Evolutionary conservation across 2,888 invertebrate species (phyloP), one percentile per base, ranked within the genome.

Genomic region (Diaphora mendica): DNA sequence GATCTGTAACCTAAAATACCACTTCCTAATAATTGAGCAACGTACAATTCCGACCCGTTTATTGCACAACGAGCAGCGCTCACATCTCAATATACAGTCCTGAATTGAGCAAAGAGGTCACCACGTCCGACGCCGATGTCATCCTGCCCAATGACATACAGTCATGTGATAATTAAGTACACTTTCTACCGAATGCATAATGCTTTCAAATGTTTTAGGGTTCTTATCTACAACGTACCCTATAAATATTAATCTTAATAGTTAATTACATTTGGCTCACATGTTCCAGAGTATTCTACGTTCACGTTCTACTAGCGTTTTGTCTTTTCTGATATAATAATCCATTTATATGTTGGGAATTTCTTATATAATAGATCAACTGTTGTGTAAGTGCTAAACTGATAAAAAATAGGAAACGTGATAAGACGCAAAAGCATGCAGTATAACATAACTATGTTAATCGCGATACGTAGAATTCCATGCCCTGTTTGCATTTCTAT

Each of bases 91-190:
- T 51, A 17, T 44, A 42, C 42, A 30, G 39, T 62, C 69, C 59
- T 64, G 33, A 62, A 78, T 71, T 71, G 67, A n/a, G 51, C 65
- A 74, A 76, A 2, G 76, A 64, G 78, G 75, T 80, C 79, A 68
- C 78, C 70, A 69, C 70, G 64, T 59, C 70, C 7, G 55, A 33
- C 33, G 33, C 3, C 48, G 51, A 70, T 33, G 48, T 81, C 71
- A 70, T 59, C 73, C 74, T 79, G 66, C 66, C 39, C 62, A 68
- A 67, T 20, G 15, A 72, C 39, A 75, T 76, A 81, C 78, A 79
- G 73, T 77, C 75, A 80, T 78, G 68, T 20, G 48, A 64, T 67
- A 51, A 77, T 82, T 82, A 78, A 77, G 76, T 72, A 71, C 77
- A 75, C 77, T 74, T 55, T 71, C 66, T 69, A 62, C n/a, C 66